Evolutionary conservation across 2,797 vertebrate species (phyloP).

Genomic region (Hydrophis major): DNA sequence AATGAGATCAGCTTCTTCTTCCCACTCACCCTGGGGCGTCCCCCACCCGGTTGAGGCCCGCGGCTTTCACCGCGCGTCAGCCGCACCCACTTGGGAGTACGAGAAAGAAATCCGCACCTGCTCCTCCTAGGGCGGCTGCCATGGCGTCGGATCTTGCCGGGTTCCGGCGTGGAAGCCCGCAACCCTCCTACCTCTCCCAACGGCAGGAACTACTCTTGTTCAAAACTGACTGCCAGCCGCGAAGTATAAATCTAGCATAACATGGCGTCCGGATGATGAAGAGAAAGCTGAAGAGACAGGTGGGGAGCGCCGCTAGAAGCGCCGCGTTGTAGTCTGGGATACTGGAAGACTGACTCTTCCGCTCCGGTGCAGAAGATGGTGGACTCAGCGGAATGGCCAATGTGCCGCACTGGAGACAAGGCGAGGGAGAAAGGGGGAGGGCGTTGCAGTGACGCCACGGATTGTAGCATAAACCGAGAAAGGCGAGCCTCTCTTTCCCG

Average conservation of each 20-base stretch:
- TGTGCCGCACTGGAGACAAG: rapidly evolving
- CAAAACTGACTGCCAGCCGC: not conserved
- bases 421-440: not conserved
- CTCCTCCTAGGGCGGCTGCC: conserved; percentile 71
- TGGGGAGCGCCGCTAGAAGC: not conserved
- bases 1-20: too few species aligned
- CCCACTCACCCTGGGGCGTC: too few species aligned
- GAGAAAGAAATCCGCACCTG: not conserved
- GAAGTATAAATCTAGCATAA: conserved; percentile 71
- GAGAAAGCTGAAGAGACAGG: not conserved
- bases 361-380: not conserved
- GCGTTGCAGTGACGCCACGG: not conserved
- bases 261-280: conserved; percentile 62
- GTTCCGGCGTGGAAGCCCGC: not conserved
- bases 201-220: not conserved
- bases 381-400: conserved; percentile 31
- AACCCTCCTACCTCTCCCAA: not conserved
- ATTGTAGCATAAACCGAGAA: not conserved
- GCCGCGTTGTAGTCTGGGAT: conserved; percentile 68
- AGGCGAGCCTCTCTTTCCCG: not conserved
- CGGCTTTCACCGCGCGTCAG: conserved; percentile 34
- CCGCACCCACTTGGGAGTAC: conserved; percentile 19
- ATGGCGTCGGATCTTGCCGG: conserved; percentile 47
- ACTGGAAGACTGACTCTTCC: conserved; percentile 29
- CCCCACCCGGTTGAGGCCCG: conserved; percentile 35